A percentile compares a stretch with the other conserved stretches of the same genome.
Evolutionary conservation across 2,113 vertebrate genomes (phyloP).

Genomic region (Pontoporia blainvillei): DNA sequence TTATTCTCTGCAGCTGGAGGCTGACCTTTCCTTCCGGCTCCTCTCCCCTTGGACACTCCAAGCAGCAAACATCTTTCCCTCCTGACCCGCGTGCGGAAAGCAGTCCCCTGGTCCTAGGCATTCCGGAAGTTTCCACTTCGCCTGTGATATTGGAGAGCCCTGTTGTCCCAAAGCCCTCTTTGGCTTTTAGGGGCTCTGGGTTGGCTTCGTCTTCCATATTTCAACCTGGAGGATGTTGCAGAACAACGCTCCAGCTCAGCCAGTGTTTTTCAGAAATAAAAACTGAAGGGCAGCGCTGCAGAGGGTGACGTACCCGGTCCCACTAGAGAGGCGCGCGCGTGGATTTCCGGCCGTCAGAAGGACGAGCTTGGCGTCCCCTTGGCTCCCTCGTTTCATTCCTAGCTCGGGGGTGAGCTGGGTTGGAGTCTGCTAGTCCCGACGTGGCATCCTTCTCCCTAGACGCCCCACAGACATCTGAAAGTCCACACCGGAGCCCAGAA

Average conservation of each 20-base stretch:
- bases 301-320: fast-evolving
- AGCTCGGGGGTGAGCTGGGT: fast-evolving
- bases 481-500: not conserved
- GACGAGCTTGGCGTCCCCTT: fast-evolving
- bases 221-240: not conserved
- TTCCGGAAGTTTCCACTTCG: not conserved
- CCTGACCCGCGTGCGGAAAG: not conserved
- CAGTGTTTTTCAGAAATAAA: not conserved
- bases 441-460: not conserved
- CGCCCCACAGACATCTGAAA: fast-evolving
- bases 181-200: not conserved
- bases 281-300: not conserved
- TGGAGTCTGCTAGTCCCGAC: fast-evolving
- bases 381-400: not conserved
- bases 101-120: not conserved
- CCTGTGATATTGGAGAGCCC: not conserved
- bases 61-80: not conserved
- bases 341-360: not conserved
- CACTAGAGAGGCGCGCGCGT: fast-evolving
- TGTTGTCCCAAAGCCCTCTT: not conserved
- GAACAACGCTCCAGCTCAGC: fast-evolving
- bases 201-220: fast-evolving
- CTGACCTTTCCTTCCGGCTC: not conserved
- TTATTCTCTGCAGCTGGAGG: not conserved
- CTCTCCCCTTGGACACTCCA: not conserved